Evolutionary conservation across 2,888 invertebrate species (phyloP).

Genomic region (Macaria notata): DNA sequence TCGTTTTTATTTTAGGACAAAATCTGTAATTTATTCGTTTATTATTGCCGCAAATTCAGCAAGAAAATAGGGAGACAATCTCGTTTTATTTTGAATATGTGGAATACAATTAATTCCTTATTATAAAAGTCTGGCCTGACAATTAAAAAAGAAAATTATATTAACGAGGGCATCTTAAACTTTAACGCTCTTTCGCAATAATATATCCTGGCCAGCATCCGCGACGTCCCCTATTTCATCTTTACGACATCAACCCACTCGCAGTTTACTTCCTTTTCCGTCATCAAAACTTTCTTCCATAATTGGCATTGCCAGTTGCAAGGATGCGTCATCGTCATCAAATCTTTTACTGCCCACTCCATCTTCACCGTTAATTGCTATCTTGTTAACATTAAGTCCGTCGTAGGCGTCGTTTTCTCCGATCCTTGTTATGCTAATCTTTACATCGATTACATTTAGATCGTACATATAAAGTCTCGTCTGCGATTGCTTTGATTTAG

Average conservation of each 20-base stretch:
- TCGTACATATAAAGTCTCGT: no score
- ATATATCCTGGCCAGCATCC: slow-evolving; percentile 3
- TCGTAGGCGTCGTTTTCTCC: slow-evolving; percentile 36
- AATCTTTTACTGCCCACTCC: slow-evolving; percentile 7
- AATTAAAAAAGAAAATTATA: no score
- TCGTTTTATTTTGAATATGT: no score
- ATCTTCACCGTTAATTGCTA: slow-evolving; percentile 28
- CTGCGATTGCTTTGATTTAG: no score
- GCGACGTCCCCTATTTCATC: slow-evolving; percentile 7
- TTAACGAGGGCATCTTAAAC: no score
- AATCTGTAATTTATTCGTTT: no score
- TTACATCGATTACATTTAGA: slow-evolving; percentile 36
- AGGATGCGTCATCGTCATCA: slow-evolving; percentile 7
- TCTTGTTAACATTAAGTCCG: slow-evolving; percentile 30
- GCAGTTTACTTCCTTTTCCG: slow-evolving; percentile 1
- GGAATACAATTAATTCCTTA: no score
- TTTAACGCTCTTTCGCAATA: slow-evolving; percentile 1
- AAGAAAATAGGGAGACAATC: no score
- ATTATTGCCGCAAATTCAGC: no score
- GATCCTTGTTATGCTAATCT: slow-evolving; percentile 55
- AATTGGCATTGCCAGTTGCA: slow-evolving; percentile 10
- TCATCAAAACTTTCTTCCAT: slow-evolving; percentile 9
- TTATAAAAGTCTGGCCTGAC: no score
- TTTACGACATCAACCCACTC: slow-evolving; percentile 14
- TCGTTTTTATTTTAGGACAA: no score